These are phyloP conservation scores for Etheostoma cragini DNA, from an alignment of 2,113 vertebrate species.

Conservation along the genomic window DNA sequence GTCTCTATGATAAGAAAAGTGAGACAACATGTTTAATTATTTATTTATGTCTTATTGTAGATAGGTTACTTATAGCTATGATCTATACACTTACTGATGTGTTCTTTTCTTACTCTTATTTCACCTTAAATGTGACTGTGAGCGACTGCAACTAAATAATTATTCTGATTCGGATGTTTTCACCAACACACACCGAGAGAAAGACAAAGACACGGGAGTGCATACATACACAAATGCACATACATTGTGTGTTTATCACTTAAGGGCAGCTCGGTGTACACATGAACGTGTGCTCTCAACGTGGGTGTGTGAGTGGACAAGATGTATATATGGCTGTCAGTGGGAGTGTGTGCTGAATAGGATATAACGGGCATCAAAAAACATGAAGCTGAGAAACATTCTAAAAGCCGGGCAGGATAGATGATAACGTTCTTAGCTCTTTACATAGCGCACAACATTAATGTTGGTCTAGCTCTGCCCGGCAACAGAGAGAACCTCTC, in stretches of 20 bases:
- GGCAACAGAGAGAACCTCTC: slow-evolving; percentile 26
- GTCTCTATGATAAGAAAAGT: background rate
- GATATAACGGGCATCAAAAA: slow-evolving; percentile 52
- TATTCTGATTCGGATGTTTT: background rate
- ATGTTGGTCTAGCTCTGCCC: slow-evolving; percentile 49
- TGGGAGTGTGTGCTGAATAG: slow-evolving; percentile 35
- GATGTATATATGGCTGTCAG: slow-evolving; percentile 16
- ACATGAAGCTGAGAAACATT: slow-evolving; percentile 53
- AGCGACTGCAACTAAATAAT: no score
- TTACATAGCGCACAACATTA: slow-evolving; percentile 68
- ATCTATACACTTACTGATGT: no score
- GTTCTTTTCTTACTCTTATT: no score
- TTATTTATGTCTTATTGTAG: no score
- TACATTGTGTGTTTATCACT: slow-evolving; percentile 11
- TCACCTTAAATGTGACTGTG: no score
- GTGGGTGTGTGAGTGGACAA: background rate
- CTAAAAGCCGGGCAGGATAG: slow-evolving; percentile 52
- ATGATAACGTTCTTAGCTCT: slow-evolving; percentile 71
- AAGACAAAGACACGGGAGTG: background rate
- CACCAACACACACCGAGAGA: background rate
- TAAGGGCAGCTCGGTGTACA: background rate
- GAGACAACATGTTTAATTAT: background rate
- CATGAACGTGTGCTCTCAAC: background rate
- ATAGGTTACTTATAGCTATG: no score
- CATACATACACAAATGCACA: slow-evolving; percentile 15